Evolutionary conservation across 2,113 vertebrate species (phyloP), one percentile per base, ranked within the genome.

Genomic region (Tringa solitaria): DNA sequence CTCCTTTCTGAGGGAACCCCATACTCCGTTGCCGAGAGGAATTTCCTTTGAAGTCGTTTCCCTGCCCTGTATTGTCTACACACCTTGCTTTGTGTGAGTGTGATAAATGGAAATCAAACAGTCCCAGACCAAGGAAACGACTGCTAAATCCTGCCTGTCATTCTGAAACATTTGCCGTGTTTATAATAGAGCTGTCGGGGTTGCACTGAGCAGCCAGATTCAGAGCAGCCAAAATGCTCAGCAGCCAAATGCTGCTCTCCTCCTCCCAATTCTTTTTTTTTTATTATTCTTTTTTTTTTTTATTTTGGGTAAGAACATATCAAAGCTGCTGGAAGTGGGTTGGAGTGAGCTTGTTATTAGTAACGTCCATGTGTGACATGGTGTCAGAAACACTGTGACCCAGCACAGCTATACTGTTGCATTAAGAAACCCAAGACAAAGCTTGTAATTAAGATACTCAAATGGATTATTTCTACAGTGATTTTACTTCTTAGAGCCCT

Each of bases 41-140:
- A 94, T 93, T 95, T 91, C 12, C 92, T 96, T 92, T 92, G 67
- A 94, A 91, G 70, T 92, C 3, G 2, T 69, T 35, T 92, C 79
- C 63, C n/a, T 91, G 79, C 54, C 30, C 30, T 69, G 8, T 69
- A 70, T 95, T 94, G 93, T 95, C 93, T 68, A 26, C 67, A 94
- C 89, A 96, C 93, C 95, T 95, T 97, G 76, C 81, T 91, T 85
- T 89, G 57, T 2, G 3, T 76, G 59, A 83, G 70, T 68, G 67
- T 53, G 75, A 61, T 94, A 83, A 92, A 93, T 89, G 54, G 56
- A 80, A 94, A 93, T 67, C 91, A 89, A 84, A 87, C 76, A 81
- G 53, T 53, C 46, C 24, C 35, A 80, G 68, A 80, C 30, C n/a
- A 54, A 80, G 75, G 84, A 84, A 79, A 68, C 0, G 4, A 81